These are phyloP conservation scores for Tanytarsus gracilentus DNA, from an alignment of 2,888 invertebrate species.

Conservation along the genomic window DNA sequence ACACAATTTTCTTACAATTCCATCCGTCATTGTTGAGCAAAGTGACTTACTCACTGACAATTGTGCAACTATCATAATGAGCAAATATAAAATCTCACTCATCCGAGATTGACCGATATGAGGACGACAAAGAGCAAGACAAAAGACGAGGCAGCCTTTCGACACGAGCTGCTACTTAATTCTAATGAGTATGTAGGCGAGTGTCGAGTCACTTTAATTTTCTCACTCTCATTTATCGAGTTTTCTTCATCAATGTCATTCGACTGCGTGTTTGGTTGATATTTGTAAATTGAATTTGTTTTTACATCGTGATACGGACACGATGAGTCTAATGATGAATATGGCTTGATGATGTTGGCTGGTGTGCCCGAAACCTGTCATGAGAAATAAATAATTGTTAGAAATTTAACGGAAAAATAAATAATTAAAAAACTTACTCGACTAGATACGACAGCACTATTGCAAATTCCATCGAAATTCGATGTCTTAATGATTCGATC, in stretches of 20 bases:
- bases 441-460: conserved; percentile 25
- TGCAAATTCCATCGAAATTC: conserved; percentile 21
- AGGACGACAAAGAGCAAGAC: background rate
- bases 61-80: background rate
- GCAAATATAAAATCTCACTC: background rate
- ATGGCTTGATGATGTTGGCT: conserved; percentile 23
- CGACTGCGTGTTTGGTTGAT: background rate
- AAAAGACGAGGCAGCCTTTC: background rate
- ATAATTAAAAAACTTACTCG: conserved; percentile 14
- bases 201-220: conserved; percentile 18
- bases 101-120: too few species aligned
- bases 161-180: conserved; percentile 21
- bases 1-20: background rate
- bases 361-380: conserved; percentile 18
- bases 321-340: conserved; percentile 1
- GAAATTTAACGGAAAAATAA: background rate
- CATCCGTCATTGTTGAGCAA: background rate
- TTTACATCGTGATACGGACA: conserved; percentile 20
- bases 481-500: conserved; percentile 21
- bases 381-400: background rate
- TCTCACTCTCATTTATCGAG: background rate
- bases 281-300: conserved; percentile 17
- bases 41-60: background rate
- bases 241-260: conserved; percentile 11
- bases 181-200: conserved; percentile 19